phyloP scores from a whole-genome alignment of 1,140 invertebrate species.

The Coboldia fuscipes region DNA sequence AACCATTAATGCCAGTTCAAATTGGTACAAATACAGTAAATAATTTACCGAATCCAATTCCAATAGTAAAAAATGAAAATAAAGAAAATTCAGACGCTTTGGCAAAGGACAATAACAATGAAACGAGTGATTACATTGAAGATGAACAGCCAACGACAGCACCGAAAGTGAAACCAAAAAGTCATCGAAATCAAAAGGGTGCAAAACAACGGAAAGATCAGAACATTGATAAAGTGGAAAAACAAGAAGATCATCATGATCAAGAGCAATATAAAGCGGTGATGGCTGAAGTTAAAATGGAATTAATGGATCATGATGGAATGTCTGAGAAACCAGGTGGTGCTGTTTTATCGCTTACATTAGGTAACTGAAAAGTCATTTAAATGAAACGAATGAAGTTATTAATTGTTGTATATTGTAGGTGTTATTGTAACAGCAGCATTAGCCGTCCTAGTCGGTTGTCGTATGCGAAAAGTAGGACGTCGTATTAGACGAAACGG shows the following conservation, averaged over 20 bases:
- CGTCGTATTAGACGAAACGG: slow-evolving; percentile 50
- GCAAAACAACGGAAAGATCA: slow-evolving; percentile 10
- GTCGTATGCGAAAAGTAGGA: slow-evolving; percentile 50
- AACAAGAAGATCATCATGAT: slow-evolving; percentile 7
- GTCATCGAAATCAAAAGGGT: slow-evolving; percentile 9
- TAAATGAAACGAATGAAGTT: not conserved
- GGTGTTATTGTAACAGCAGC: slow-evolving; percentile 33
- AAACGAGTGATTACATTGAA: slow-evolving; percentile 15
- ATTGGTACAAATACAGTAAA: not conserved
- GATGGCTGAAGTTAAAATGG: slow-evolving; percentile 7
- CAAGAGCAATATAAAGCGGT: slow-evolving; percentile 17
- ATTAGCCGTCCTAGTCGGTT: slow-evolving; percentile 59
- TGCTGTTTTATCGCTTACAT: slow-evolving; percentile 62
- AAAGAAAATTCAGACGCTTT: slow-evolving; percentile 2
- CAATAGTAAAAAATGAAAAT: slow-evolving; percentile 10
- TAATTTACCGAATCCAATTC: slow-evolving; percentile 3
- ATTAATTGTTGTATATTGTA: slow-evolving; percentile 4
- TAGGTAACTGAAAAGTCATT: slow-evolving; percentile 26
- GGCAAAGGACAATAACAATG: slow-evolving; percentile 6
- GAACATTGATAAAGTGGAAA: slow-evolving; percentile 13
- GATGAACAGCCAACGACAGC: slow-evolving; percentile 19
- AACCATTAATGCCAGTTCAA: slow-evolving; percentile 3
- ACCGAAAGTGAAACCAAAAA: slow-evolving; percentile 8
- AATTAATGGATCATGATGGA: slow-evolving; percentile 30
- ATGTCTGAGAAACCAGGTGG: slow-evolving; percentile 45